Evolutionary conservation across 2,888 invertebrate genomes (phyloP).

Genomic region (Luperina testacea): DNA sequence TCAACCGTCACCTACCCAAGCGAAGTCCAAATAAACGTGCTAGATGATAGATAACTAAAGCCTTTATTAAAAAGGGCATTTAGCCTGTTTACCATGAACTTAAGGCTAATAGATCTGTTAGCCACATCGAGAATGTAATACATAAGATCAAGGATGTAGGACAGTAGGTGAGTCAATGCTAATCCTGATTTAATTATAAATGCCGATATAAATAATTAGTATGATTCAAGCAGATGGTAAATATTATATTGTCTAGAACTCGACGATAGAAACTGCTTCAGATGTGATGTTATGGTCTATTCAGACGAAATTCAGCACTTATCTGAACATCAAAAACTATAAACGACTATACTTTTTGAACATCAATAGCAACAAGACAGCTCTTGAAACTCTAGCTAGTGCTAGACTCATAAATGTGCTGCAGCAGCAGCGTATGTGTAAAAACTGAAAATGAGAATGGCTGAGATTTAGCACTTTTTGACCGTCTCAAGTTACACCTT

Average conservation of each 20-base stretch:
- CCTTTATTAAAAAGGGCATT: conserved; percentile 7
- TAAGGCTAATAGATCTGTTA: conserved; percentile 19
- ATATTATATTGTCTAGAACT: neutral
- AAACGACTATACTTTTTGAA: neutral
- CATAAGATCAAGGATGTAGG: conserved; percentile 43
- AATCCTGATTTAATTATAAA: conserved; percentile 18
- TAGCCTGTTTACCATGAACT: conserved; percentile 33
- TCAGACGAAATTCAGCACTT: neutral
- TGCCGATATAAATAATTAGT: neutral
- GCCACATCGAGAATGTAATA: conserved; percentile 12
- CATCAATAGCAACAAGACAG: no score
- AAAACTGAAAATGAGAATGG: neutral
- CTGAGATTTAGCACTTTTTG: neutral
- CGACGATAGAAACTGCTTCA: no score
- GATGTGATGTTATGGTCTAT: no score
- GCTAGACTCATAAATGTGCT: neutral
- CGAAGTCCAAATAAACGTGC: neutral
- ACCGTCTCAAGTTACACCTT: no score
- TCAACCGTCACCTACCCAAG: neutral
- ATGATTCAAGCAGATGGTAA: conserved; percentile 8
- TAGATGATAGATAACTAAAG: conserved; percentile 2
- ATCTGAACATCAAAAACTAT: neutral
- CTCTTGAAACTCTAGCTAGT: neutral
- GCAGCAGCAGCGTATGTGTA: neutral
- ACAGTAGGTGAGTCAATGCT: conserved; percentile 16